Percentiles rank a stretch among this genome's conserved stretches.
phyloP scores from a whole-genome alignment of 2,797 vertebrate species.

The Galago senegalensis region DNA sequence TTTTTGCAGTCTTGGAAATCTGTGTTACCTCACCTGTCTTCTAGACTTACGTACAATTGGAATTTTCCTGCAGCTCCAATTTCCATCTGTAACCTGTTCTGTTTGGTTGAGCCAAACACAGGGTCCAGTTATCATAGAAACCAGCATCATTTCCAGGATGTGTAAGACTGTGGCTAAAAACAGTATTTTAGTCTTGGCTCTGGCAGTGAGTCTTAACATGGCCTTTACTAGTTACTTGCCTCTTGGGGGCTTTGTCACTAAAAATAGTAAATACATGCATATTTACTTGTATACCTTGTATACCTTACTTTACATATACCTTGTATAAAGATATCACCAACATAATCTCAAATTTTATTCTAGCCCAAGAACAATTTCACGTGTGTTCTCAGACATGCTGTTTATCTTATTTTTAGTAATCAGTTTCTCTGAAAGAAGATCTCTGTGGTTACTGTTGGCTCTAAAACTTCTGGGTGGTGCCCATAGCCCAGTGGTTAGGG shows the following conservation, averaged over 20 bases:
- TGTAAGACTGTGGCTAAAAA: background rate
- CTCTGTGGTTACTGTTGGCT: background rate
- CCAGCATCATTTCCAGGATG: background rate
- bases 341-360: background rate
- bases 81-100: background rate
- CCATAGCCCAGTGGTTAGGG: too few species aligned
- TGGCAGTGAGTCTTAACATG: background rate
- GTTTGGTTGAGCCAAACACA: background rate
- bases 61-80: background rate
- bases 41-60: background rate
- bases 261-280: background rate
- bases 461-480: background rate
- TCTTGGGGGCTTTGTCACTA: background rate
- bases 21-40: background rate
- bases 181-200: background rate
- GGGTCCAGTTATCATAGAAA: background rate
- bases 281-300: too few species aligned
- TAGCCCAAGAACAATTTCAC: background rate
- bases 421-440: constrained; percentile 32
- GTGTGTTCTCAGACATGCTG: background rate
- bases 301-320: too few species aligned
- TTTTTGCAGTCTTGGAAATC: background rate
- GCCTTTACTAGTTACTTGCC: background rate
- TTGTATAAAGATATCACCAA: background rate
- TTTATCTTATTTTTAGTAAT: background rate